Base-by-base conservation (phyloP, 2,113 vertebrate species). In the Rhadina sibilatrix region DNA sequence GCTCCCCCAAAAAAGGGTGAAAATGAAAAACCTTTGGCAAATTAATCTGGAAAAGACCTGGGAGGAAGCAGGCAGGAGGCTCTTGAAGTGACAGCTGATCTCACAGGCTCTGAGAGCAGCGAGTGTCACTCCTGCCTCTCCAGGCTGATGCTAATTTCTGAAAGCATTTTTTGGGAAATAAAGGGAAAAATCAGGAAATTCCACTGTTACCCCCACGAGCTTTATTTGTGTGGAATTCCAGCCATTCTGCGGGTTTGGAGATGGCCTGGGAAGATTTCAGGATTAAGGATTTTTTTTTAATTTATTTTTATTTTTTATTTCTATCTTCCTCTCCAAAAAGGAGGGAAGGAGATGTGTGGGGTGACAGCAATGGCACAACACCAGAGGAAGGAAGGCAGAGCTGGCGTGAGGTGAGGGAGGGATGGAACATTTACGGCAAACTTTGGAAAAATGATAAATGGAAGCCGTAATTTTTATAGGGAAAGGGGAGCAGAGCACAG, bases 201-300 rank as follows among this genome's bases (percentile, higher is more conserved):
- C 59, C 4, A 0, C 24, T 0, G 0, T 78, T 37, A 91, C 91
- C 72, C 16, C 38, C 24, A 0, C 38, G 33, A 30, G 53, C 63
- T 96, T 96, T 68, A 79, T 94, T 96, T 90, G 83, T 40, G 15
- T 68, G 84, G 60, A 35, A 56, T 57, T 42, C 66, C 61, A 63
- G 76, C 69, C 57, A 4, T 40, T 66, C 70, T 92, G 76, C 4
- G 37, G 72, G 35, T 87, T 85, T 69, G 70, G 93, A 96, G 94
- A 65, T 35, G 71, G 61, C 44, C 82, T 94, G 93, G 77, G 38
- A 95, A 91, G 78, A 54, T 61, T 83, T 38, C 11, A 38, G 69
- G 24, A n/a, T 2, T 47, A 17, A 12, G 46, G 7, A 6, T 10
- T 52, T 52, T 18, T 19, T 33, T 53, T 17, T 24, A 49, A 11